Evolutionary conservation across 2,113 vertebrate species (phyloP).

Genomic region (Willisornis vidua): DNA sequence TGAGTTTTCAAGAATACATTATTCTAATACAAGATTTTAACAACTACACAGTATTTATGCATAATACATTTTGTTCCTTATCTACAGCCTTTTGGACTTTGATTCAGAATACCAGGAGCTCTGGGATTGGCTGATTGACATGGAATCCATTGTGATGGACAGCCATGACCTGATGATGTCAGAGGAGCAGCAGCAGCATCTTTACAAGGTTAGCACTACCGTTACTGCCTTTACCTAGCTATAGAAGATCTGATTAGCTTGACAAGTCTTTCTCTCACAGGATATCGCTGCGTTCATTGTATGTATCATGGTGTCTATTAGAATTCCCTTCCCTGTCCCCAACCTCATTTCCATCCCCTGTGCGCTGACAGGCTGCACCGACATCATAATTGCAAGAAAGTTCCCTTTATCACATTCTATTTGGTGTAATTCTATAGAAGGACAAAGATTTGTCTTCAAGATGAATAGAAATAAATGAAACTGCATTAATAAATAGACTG

Average conservation of each 20-base stretch:
- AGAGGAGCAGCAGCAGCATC: conserved; percentile 95
- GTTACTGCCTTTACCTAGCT: conserved; percentile 78
- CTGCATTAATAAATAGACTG: conserved; percentile 79
- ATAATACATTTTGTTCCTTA: conserved; percentile 81
- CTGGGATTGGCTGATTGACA: conserved; percentile 99
- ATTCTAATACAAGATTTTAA: conserved; percentile 80
- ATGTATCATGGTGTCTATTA: conserved; percentile 84
- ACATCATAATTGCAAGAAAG: conserved; percentile 85
- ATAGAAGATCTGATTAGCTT: conserved; percentile 87
- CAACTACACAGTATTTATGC: conserved; percentile 78
- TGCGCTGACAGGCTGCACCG: conserved; percentile 77
- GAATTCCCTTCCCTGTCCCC: conserved; percentile 81
- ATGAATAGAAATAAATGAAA: conserved; percentile 81
- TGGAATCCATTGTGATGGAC: conserved; percentile 95
- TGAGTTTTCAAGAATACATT: conserved; percentile 78
- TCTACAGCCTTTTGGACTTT: conserved; percentile 92
- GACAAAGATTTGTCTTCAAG: conserved; percentile 81
- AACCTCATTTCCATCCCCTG: conserved; percentile 83
- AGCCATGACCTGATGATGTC: conserved; percentile 97
- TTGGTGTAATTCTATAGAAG: conserved; percentile 82
- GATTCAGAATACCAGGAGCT: conserved; percentile 95
- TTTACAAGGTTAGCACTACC: conserved; percentile 90
- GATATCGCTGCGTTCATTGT: conserved; percentile 78
- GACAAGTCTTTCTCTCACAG: conserved; percentile 83
- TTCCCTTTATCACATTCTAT: conserved; percentile 85